These are phyloP conservation scores for Ceratosolen solmsi DNA, from an alignment of 1,140 invertebrate species.

Conservation along the genomic window DNA sequence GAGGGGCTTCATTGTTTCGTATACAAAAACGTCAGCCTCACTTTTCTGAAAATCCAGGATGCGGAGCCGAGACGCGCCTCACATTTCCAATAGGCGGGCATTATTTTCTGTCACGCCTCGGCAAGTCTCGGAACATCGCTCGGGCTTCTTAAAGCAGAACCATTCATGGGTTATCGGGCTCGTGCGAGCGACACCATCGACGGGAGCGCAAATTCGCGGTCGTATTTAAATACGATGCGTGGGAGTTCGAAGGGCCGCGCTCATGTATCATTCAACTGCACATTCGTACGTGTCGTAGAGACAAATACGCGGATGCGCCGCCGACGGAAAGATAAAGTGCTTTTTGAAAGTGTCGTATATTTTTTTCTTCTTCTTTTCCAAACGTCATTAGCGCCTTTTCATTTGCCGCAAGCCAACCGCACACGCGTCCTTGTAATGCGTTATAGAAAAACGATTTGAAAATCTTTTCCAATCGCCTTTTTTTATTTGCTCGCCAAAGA, in stretches of 20 bases:
- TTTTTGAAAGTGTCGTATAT: not conserved
- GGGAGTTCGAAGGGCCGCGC: not conserved
- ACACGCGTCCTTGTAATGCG: not conserved
- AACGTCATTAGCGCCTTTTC: not conserved
- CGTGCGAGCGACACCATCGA: not conserved
- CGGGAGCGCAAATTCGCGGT: not conserved
- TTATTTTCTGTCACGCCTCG: not conserved
- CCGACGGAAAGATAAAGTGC: not conserved
- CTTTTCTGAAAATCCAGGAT: not conserved
- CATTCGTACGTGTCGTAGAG: constrained; percentile 29
- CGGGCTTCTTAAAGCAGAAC: not conserved
- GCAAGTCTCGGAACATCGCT: not conserved
- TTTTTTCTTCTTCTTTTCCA: not conserved
- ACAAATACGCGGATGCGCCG: constrained; percentile 24
- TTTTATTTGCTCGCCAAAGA: not conserved
- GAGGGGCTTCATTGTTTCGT: not conserved
- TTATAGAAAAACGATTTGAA: constrained; percentile 21
- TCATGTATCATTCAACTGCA: constrained; percentile 27
- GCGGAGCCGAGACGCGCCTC: not conserved
- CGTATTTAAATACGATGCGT: not conserved
- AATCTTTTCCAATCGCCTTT: not conserved
- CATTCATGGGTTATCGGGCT: not conserved
- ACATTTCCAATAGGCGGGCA: not conserved
- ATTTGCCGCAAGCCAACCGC: not conserved
- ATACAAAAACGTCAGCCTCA: not conserved